Evolutionary conservation across 1,140 invertebrate genomes (phyloP).

Genomic region (Calycopis cecrops): DNA sequence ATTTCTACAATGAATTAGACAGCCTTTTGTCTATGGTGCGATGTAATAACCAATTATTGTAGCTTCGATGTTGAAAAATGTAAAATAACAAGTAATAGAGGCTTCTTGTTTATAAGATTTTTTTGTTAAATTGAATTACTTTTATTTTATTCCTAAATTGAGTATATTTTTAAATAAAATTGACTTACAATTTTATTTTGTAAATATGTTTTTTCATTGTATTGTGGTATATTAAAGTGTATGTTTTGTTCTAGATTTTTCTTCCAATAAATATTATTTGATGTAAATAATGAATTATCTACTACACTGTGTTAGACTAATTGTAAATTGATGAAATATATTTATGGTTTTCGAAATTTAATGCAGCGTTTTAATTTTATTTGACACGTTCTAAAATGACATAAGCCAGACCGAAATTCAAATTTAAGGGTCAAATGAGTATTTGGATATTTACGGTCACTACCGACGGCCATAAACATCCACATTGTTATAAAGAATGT

Average conservation of each 20-base stretch:
- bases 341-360: conserved; percentile 36
- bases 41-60: conserved; percentile 36
- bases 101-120: conserved; percentile 2
- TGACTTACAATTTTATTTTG: background rate
- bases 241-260: conserved; percentile 13
- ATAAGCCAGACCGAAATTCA: no score
- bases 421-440: no score
- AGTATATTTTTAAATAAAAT: conserved; percentile 2
- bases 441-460: no score
- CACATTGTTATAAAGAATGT: no score
- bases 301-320: conserved; percentile 40
- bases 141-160: conserved; percentile 2
- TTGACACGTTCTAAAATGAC: background rate
- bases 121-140: background rate
- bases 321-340: conserved; percentile 37
- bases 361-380: conserved; percentile 13
- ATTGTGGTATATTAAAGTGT: no score
- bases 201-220: background rate
- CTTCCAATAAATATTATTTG: conserved; percentile 29
- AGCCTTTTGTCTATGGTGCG: conserved; percentile 26
- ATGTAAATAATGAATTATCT: conserved; percentile 25
- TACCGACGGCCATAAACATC: no score
- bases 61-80: background rate
- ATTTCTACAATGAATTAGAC: background rate
- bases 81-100: background rate